Base-by-base conservation (phyloP, 2,888 invertebrate genomes). In the Itoplectis maculator region DNA sequence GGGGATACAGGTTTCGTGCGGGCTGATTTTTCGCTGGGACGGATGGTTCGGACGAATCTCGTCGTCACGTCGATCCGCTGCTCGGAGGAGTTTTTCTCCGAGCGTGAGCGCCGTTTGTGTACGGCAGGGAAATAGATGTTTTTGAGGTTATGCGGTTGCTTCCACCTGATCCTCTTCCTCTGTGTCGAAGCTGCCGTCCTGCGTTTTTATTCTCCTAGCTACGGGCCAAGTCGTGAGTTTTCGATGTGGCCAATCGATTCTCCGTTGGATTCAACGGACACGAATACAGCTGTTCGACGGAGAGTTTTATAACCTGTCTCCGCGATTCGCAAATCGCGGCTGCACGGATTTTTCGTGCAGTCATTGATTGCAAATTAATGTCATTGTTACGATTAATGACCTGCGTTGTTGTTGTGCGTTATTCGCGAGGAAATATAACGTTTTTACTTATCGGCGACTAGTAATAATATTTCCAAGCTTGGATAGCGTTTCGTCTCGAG, bases 131-230 rank as follows among this genome's bases (percentile, higher is more conserved):
- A 37, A 45, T 18, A 35, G 18, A 13, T 11, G 47, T 68, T 76
- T n/a, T 76, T 56, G 76, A 76, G 66, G 76, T 76, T 76, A 59
- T 68, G 13, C 61, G 18, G 13, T 61, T 35, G 15, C 9, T 13
- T 45, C 8, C 51, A 20, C 15, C 7, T 18, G 2, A 59, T 37
- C n/a, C 56, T 13, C 13, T 11, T n/a, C n/a, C 35, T 29, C 5
- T n/a, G 23, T 0, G 29, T 0, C n/a, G 51, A 9, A 20, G 7
- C n/a, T 0, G 6, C n/a, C n/a, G 5, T 56, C 2, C 4, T 56
- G 13, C 1, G n/a, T 37, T 59, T 9, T 13, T 15, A 35, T n/a
- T 15, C 2, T 37, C 9, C n/a, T 56, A 5, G n/a, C 3, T 29
- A 29, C 23, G 8, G 2, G n/a, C 8, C 7, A n/a, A 51, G 11